Base-by-base conservation (phyloP, 2,113 vertebrate genomes). In the Oreochromis tanganicae region DNA sequence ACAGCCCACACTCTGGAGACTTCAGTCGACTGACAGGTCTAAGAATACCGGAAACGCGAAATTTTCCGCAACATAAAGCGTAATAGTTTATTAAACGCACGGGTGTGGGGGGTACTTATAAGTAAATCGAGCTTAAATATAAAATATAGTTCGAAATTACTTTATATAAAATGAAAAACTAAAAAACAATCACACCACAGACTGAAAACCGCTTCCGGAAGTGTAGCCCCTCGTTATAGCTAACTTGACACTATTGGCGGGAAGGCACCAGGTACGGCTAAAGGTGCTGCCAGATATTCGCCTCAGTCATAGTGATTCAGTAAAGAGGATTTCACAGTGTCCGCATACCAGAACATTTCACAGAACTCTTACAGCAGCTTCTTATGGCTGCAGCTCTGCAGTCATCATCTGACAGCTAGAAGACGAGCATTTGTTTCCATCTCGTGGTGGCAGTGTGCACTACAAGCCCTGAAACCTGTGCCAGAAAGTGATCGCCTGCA, bases 1-100 rank as follows among this genome's bases (percentile, higher is more conserved):
- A 91, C 16, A 85, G 75, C 41, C 81, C 83, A 89, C 59, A 83
- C 88, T 80, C 84, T 41, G 21, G 29, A 41, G 34, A 54, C 55
- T 38, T 21, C 1, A 32, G 90, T 91, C 85, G 81, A 14, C 1
- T n/a, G 17, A 6, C 57, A 41, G n/a, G 1, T 38, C 63, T 17
- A 2, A 14, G 1, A 21, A 46, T 0, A 84, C 92, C 91, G 93
- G 93, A 93, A 94, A 50, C 48, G n/a, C 7, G 11, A 1, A 5
- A 14, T 5, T 63, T 86, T n/a, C 3, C 52, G 54, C 32, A 19
- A 84, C 85, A 84, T 68, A 85, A 86, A 88, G 38, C 17, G 5
- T 14, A 6, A 4, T 9, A 36, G 7, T 46, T 36, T 6, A 38
- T 43, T 9, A 54, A 36, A 80, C 0, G 21, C 48, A 13, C 14